Evolutionary conservation across 2,888 invertebrate species (phyloP), one percentile per base, ranked within the genome.

Genomic region (Caenorhabditis imperialis): DNA sequence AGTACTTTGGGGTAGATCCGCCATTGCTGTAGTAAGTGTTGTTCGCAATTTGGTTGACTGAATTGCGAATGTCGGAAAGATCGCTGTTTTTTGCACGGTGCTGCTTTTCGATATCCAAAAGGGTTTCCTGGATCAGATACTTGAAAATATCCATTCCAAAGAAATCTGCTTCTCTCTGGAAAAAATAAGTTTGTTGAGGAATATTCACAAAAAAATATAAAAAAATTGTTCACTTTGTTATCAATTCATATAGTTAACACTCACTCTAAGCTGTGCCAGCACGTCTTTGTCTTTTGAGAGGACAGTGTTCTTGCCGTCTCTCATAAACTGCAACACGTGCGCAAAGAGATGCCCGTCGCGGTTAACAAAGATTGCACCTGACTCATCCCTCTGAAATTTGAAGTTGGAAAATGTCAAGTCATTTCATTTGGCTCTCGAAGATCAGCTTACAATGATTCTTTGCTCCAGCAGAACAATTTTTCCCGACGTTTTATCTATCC

Each of bases 91-190:
- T 50, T 12, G 67, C 45, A 8, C 60, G 65, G 3, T 42, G 50
- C 18, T 63, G 47, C 33, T 76, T 70, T 16, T 71, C 70, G 35
- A 73, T 30, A 30, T 63, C 58, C 16, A 54, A 25, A 2, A 76
- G 58, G 8, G 54, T 62, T 8, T 77, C 79, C 30, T 60, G 60
- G 44, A 73, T 54, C 14, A 67, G 30, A 20, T 61, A 55, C 20
- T 45, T 67, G 33, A 77, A 70, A 10, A 45, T 54, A 14, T 77
- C 77, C 67, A 79, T 58, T 16, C 79, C 77, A 23, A 77, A 79
- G 71, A 77, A 79, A 18, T 79, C 77, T 1, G 79, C 72, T 60
- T 79, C 79, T 51, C 79, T 54, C 79, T 79, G 53, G 23, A 79
- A 76, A 23, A 20, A 8, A 23, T 25, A 20, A 44, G n/a, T 25